These are phyloP conservation scores for Apodemia hepburni DNA, from an alignment of 2,888 invertebrate genomes.

Conservation along the genomic window DNA sequence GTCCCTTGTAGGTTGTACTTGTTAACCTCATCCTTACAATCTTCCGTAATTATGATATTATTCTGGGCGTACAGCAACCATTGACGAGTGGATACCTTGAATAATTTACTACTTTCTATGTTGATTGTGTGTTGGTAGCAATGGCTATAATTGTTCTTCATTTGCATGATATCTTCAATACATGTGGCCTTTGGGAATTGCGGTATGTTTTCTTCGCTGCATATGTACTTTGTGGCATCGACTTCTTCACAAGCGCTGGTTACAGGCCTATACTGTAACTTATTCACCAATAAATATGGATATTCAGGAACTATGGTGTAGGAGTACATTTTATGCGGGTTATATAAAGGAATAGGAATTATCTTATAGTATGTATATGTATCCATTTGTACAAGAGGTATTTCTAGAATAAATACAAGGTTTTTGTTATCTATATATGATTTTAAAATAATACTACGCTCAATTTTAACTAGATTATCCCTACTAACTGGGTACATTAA, in stretches of 20 bases:
- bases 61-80: no score
- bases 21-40: no score
- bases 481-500: background rate
- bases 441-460: background rate
- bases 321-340: no score
- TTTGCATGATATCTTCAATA: background rate
- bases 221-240: background rate
- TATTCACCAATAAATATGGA: slow-evolving; percentile 10
- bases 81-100: no score
- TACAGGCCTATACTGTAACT: background rate
- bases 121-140: background rate
- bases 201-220: background rate
- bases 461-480: no score
- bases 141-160: background rate
- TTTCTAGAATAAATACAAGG: slow-evolving; percentile 3
- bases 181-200: background rate
- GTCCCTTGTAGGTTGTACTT: no score
- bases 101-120: background rate
- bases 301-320: background rate
- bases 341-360: no score
- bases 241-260: background rate
- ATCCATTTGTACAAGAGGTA: background rate
- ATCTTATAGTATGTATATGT: no score
- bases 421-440: background rate
- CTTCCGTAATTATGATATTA: no score